phyloP scores from a whole-genome alignment of 2,888 invertebrate species.

The Apantesis nais region DNA sequence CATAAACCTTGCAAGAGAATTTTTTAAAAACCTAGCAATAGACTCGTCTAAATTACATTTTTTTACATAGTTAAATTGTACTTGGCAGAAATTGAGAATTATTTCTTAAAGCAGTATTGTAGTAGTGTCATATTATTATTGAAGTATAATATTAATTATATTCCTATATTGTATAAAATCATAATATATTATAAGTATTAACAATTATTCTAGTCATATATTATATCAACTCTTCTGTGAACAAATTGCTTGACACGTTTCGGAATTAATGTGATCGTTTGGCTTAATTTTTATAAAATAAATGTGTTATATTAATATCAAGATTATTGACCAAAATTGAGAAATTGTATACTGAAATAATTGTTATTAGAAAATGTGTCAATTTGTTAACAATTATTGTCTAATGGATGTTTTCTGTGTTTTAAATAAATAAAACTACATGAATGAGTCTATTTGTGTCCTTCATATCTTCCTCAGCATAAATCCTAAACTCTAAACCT shows the following conservation, averaged over 20 bases:
- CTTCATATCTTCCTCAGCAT: background rate
- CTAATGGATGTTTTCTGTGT: constrained; percentile 64
- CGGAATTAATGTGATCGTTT: constrained; percentile 53
- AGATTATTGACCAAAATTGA: constrained; percentile 67
- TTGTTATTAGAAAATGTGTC: constrained; percentile 59
- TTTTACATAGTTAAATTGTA: background rate
- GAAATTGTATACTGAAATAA: constrained; percentile 37
- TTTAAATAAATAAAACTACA: constrained; percentile 54
- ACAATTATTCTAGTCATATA: constrained; percentile 18
- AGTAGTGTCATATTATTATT: background rate
- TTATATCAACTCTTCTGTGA: constrained; percentile 12
- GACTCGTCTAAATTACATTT: background rate
- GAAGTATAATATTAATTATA: background rate
- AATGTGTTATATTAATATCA: constrained; percentile 33
- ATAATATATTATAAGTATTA: constrained; percentile 2
- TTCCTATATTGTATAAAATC: background rate
- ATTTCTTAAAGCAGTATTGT: background rate
- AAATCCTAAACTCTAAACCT: background rate
- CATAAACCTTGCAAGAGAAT: background rate
- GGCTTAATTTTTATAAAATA: constrained; percentile 52
- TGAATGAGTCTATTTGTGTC: constrained; percentile 25
- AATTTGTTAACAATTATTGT: constrained; percentile 69
- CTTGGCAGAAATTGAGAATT: background rate
- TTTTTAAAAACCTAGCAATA: background rate
- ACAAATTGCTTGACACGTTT: constrained; percentile 17